Base-by-base conservation (phyloP, 1,140 invertebrate genomes). In the Meloidogyne exigua region DNA sequence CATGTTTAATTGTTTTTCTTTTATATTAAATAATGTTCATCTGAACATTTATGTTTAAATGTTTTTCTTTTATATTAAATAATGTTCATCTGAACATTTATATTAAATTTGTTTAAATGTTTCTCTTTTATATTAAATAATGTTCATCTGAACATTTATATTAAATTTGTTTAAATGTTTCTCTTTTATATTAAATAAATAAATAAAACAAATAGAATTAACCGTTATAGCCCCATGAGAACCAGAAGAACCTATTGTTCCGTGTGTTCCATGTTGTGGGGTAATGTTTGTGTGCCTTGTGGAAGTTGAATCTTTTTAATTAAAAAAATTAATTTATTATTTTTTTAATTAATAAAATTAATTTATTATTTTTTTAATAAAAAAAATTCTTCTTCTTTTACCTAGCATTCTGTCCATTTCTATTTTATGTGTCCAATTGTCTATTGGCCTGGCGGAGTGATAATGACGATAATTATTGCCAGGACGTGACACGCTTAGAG, bases 321-420 rank as follows among this genome's bases (percentile, higher is more conserved):
- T n/a, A 13, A 26, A 36, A 15, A 36, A 28, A n/a, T n/a, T n/a
- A n/a, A n/a, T n/a, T n/a, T 32, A 32, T 32, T 32, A 3, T 32
- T 32, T 32, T 32, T 32, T 32, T 32, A 32, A 32, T 32, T 32
- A 3, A 3, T 32, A 32, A 32, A 32, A 3, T n/a, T n/a, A n/a
- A n/a, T n/a, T n/a, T 32, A 32, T 32, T 32, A 3, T 32, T 32
- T 32, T 32, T 32, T 32, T 32, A 32, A 32, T 32, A 3, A 3
- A 3, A 3, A 32, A 32, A 32, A 3, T n/a, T n/a, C n/a, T n/a
- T n/a, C n/a, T 32, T 7, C 28, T 2, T 39, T 7, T 42, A 32
- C 36, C 66, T 49, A 75, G 23, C 74, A 75, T 68, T 28, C 62
- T 26, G 25, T 72, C 70, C 70, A 72, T 72, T n/a, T 72, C 70